A percentile compares a stretch with the other conserved stretches of the same genome.
Conservation (phyloP, 2,113 vertebrate genomes). For the Cromileptes altivelis region DNA sequence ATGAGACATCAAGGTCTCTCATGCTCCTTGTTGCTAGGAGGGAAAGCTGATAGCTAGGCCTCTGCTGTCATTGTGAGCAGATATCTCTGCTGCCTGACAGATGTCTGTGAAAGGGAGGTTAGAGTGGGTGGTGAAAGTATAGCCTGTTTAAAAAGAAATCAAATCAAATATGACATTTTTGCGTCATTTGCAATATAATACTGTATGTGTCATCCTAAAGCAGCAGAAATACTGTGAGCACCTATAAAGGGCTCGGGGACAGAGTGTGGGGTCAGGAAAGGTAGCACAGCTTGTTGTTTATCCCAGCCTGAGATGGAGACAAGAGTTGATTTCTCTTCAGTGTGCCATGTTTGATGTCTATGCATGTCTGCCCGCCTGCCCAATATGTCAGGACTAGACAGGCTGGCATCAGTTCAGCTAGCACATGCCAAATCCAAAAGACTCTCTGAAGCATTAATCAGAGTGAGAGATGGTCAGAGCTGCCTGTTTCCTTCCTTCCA, state of each 20-base stretch:
- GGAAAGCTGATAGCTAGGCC: conserved; percentile 32
- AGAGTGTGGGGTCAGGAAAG: not conserved
- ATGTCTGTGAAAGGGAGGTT: conserved; percentile 11
- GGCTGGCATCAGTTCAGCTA: conserved; percentile 57
- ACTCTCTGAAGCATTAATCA: conserved; percentile 65
- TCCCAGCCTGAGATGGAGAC: conserved; percentile 33
- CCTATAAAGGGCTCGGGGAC: not conserved
- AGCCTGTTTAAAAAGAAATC: not conserved
- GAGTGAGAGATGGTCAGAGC: conserved; percentile 55
- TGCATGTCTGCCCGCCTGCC: conserved; percentile 54
- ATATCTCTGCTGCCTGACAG: conserved; percentile 34
- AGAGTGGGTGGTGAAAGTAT: not conserved
- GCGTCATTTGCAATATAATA: not conserved
- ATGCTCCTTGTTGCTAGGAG: conserved; percentile 5
- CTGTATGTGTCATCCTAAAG: not conserved
- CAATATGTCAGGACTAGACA: conserved; percentile 65
- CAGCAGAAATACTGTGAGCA: not conserved
- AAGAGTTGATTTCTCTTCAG: conserved; percentile 35
- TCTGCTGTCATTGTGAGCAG: conserved; percentile 13
- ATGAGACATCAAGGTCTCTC: conserved; percentile 29
- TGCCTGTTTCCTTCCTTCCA: conserved; percentile 41
- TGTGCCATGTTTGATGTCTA: conserved; percentile 36
- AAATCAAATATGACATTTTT: conserved; percentile 16
- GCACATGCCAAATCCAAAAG: conserved; percentile 61
- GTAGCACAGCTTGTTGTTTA: conserved; percentile 25